These are phyloP conservation scores for Rhynchonycteris naso DNA, from an alignment of 2,797 vertebrate genomes.

Conservation along the genomic window DNA sequence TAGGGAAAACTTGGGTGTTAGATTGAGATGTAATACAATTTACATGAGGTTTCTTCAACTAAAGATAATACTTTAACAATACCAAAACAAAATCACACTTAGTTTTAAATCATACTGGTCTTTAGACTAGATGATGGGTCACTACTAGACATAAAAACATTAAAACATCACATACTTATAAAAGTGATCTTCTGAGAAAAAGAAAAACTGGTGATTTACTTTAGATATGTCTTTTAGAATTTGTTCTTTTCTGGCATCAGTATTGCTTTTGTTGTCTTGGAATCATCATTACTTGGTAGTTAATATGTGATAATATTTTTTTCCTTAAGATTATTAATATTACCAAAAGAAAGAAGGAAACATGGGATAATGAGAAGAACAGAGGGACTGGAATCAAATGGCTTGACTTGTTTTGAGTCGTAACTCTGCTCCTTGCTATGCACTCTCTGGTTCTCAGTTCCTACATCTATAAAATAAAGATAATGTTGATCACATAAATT, in stretches of 20 bases:
- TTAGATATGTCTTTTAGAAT: background rate
- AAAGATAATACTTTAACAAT: background rate
- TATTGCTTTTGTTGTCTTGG: background rate
- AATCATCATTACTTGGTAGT: background rate
- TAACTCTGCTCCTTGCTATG: background rate
- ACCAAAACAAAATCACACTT: background rate
- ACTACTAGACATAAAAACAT: background rate
- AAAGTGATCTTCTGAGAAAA: background rate
- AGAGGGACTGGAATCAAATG: background rate
- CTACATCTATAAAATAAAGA: background rate
- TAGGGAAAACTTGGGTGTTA: background rate
- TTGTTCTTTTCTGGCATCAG: background rate
- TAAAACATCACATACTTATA: background rate
- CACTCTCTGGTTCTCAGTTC: background rate
- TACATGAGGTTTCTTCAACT: background rate
- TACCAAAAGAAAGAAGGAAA: rapidly evolving
- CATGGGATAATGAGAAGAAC: background rate
- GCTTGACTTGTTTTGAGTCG: background rate
- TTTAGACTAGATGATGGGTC: background rate
- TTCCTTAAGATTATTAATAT: background rate
- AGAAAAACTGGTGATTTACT: background rate
- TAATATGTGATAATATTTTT: background rate
- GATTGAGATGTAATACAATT: background rate
- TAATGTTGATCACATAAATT: background rate
- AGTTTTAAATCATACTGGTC: background rate